phyloP scores from a whole-genome alignment of 2,113 vertebrate genomes.

The Hydropotes inermis region DNA sequence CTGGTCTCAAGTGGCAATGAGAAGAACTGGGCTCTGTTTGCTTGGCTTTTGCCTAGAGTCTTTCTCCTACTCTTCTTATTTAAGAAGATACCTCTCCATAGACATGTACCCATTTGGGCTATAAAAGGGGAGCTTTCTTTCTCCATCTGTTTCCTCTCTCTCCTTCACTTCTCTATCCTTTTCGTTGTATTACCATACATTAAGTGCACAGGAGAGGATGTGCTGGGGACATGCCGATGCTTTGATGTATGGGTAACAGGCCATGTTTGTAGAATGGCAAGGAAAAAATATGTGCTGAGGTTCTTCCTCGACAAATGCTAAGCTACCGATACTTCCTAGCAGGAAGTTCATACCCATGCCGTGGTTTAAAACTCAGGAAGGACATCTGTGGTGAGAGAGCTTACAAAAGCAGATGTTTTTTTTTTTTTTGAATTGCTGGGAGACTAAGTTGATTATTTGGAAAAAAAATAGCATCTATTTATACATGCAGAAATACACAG shows the following conservation, averaged over 20 bases:
- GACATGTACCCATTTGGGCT: neutral
- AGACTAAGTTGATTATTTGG: neutral
- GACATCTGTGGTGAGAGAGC: conserved; percentile 42
- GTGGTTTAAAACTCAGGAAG: conserved; percentile 69
- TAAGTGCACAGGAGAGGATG: neutral
- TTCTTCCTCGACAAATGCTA: neutral
- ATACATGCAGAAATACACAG: neutral
- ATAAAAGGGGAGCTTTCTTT: neutral
- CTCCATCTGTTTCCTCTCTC: neutral
- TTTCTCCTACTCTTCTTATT: neutral
- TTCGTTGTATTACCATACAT: neutral
- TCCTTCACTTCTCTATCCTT: neutral
- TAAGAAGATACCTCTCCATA: neutral
- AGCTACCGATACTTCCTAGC: conserved; percentile 45
- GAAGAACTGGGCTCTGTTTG: neutral
- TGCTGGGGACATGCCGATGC: neutral
- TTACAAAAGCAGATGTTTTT: conserved; percentile 44
- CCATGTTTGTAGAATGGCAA: neutral
- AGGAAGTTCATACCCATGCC: conserved; percentile 31
- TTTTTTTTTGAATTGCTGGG: conserved; percentile 5
- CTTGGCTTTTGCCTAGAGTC: neutral
- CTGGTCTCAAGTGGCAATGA: neutral
- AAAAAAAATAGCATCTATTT: neutral
- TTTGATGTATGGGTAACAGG: neutral
- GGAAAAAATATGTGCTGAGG: neutral